Conservation (phyloP, 2,113 vertebrate species). For the Percina caprodes region DNA sequence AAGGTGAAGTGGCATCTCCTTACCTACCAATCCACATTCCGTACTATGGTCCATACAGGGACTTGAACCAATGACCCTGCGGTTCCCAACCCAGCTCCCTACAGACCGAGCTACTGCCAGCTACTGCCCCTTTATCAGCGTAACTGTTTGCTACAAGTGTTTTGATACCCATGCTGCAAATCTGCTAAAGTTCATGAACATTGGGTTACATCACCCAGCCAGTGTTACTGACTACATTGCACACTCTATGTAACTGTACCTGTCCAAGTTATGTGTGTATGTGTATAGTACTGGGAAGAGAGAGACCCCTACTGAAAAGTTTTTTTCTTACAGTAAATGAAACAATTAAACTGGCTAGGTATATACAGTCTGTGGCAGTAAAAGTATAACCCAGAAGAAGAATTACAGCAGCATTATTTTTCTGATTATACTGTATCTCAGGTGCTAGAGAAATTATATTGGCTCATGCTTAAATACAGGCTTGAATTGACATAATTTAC, state of each 20-base stretch:
- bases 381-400: not conserved
- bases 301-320: slow-evolving; percentile 46
- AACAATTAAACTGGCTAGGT: not conserved
- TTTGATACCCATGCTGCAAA: not conserved
- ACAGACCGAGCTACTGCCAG: too few relatives aligned
- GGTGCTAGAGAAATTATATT: not conserved
- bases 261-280: not conserved
- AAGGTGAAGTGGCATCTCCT: too few relatives aligned
- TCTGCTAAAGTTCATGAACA: not conserved
- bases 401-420: not conserved
- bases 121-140: too few relatives aligned
- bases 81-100: too few relatives aligned
- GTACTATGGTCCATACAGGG: too few relatives aligned
- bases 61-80: too few relatives aligned
- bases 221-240: not conserved
- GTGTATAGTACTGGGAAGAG: slow-evolving; percentile 18
- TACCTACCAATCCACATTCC: too few relatives aligned
- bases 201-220: not conserved
- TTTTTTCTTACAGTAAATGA: not conserved
- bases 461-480: not conserved
- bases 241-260: not conserved
- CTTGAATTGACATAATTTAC: not conserved
- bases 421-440: not conserved
- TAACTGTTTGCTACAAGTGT: not conserved
- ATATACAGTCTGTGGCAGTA: not conserved